phyloP scores from a whole-genome alignment of 2,113 vertebrate species.

The Stegostoma tigrinum region DNA sequence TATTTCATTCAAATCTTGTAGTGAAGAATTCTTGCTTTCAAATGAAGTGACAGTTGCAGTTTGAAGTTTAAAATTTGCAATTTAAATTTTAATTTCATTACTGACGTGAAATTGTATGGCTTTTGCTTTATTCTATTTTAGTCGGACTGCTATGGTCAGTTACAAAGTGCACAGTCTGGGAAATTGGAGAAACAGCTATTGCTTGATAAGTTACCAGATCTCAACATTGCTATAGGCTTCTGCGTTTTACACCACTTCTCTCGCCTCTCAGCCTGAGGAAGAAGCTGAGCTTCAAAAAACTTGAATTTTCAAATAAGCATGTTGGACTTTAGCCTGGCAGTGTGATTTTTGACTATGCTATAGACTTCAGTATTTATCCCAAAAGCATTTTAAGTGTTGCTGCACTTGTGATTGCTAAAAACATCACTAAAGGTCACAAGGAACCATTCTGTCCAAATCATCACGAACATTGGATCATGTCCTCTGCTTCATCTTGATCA shows the following conservation, averaged over 20 bases:
- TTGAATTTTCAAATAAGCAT: too few relatives aligned
- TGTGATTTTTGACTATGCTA: background rate
- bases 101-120: too few relatives aligned
- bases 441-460: background rate
- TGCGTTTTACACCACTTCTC: too few relatives aligned
- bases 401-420: background rate
- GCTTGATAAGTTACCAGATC: background rate
- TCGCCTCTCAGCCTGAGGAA: too few relatives aligned
- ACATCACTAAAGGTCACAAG: background rate
- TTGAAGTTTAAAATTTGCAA: too few relatives aligned
- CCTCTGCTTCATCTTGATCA: background rate
- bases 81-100: too few relatives aligned
- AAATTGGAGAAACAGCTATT: background rate
- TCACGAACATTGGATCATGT: background rate
- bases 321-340: too few relatives aligned
- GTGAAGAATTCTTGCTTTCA: too few relatives aligned
- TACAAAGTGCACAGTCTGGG: background rate
- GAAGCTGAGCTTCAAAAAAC: too few relatives aligned
- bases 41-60: too few relatives aligned
- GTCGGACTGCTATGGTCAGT: background rate
- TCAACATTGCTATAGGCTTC: background rate
- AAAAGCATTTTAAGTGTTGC: background rate
- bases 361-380: background rate
- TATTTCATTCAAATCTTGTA: too few relatives aligned
- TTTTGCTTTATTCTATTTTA: background rate